Conservation (phyloP, 2,797 vertebrate species). For the Linurgus olivaceus region DNA sequence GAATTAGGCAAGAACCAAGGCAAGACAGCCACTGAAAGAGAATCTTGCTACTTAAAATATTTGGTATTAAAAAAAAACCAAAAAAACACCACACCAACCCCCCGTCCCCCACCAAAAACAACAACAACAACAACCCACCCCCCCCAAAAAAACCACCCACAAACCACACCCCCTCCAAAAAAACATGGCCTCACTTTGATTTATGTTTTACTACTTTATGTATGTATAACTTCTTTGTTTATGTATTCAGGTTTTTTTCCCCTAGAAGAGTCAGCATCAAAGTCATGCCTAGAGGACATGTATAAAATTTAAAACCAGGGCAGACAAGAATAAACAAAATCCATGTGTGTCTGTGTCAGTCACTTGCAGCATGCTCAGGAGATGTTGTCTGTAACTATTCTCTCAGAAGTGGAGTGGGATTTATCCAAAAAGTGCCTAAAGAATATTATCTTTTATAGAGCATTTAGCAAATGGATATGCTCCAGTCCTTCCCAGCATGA, state of each 20-base stretch:
- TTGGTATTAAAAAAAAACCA: not conserved
- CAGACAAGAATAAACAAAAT: constrained; percentile 73
- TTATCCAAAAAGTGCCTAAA: not conserved
- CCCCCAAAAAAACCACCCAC: no score
- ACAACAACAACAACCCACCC: not conserved
- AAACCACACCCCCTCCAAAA: no score
- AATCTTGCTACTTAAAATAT: constrained; percentile 58
- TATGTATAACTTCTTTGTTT: constrained; percentile 71
- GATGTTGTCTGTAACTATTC: constrained; percentile 40
- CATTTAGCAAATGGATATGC: not conserved
- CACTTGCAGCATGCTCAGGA: constrained; percentile 21
- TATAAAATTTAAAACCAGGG: constrained; percentile 71
- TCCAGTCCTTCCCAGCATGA: not conserved
- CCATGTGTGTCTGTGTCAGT: constrained; percentile 67
- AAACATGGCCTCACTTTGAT: constrained; percentile 45
- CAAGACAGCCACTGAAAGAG: constrained; percentile 56
- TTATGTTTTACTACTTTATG: constrained; percentile 57
- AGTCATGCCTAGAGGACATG: constrained; percentile 69
- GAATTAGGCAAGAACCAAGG: constrained; percentile 46
- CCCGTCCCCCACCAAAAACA: not conserved
- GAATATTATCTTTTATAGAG: not conserved
- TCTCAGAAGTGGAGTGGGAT: not conserved
- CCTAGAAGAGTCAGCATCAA: constrained; percentile 68
- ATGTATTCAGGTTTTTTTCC: constrained; percentile 14
- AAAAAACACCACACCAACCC: no score